These are phyloP conservation scores for Halcyon badia DNA, from an alignment of 2,797 vertebrate genomes.

Conservation along the genomic window DNA sequence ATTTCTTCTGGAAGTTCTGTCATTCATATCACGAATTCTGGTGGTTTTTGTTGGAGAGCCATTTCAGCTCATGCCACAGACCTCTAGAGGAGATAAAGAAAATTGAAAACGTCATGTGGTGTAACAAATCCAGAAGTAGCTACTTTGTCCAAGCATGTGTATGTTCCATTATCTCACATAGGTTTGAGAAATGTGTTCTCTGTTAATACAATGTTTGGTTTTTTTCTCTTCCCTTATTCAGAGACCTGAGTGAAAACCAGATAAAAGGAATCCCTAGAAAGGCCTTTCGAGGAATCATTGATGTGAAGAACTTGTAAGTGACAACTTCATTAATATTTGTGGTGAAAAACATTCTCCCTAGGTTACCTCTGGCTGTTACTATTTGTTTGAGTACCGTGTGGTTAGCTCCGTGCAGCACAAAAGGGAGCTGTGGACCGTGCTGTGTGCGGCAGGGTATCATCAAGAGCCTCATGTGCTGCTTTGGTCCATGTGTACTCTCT, in stretches of 20 bases:
- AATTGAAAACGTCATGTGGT: neutral
- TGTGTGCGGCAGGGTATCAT: neutral
- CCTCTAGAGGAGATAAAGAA: conserved; percentile 26
- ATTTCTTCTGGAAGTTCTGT: neutral
- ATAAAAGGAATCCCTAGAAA: conserved; percentile 96
- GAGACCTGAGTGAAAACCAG: conserved; percentile 98
- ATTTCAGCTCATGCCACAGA: conserved; percentile 26
- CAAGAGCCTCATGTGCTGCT: rapidly evolving
- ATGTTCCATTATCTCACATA: conserved; percentile 44
- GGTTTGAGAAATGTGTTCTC: conserved; percentile 39
- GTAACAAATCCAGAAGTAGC: conserved; percentile 38
- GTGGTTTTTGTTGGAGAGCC: neutral
- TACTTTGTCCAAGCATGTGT: neutral
- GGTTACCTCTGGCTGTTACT: neutral
- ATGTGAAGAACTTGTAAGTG: conserved; percentile 98
- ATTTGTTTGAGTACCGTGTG: rapidly evolving
- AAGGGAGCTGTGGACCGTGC: neutral
- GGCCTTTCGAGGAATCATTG: conserved; percentile 95
- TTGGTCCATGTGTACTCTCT: rapidly evolving
- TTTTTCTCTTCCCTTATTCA: conserved; percentile 77
- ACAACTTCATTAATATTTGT: conserved; percentile 28
- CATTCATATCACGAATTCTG: neutral
- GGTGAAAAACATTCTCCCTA: neutral
- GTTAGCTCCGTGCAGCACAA: neutral
- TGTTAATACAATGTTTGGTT: neutral